Evolutionary conservation across 2,888 invertebrate species (phyloP).

Genomic region (Athripsodes cinereus): DNA sequence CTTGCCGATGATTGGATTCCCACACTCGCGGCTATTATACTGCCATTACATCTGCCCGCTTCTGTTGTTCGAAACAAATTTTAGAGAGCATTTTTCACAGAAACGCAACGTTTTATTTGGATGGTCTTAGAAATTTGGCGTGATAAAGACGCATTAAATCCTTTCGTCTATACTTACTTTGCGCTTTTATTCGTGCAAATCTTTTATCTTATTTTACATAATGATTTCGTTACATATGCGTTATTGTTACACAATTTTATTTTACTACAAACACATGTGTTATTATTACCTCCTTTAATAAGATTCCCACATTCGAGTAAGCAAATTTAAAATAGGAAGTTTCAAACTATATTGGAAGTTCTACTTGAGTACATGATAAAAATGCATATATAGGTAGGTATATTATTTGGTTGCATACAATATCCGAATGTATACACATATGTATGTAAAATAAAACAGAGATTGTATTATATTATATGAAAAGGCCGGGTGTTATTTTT

Average conservation of each 20-base stretch:
- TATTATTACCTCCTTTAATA: too few relatives aligned
- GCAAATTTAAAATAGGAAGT: too few relatives aligned
- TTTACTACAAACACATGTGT: too few relatives aligned
- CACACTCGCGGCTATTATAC: constrained; percentile 26
- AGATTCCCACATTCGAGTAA: too few relatives aligned
- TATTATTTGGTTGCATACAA: too few relatives aligned
- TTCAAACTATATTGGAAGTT: too few relatives aligned
- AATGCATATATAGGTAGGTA: too few relatives aligned
- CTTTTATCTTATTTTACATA: constrained; percentile 21
- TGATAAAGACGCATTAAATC: constrained; percentile 27
- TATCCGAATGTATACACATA: neutral
- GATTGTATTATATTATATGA: constrained; percentile 11
- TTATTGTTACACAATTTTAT: too few relatives aligned
- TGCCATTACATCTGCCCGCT: constrained; percentile 23
- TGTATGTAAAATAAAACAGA: constrained; percentile 12
- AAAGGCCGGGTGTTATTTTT: constrained; percentile 18
- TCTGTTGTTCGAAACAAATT: constrained; percentile 27
- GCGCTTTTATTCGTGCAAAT: constrained; percentile 26
- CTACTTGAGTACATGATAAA: too few relatives aligned
- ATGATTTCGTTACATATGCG: too few relatives aligned
- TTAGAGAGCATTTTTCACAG: constrained; percentile 21
- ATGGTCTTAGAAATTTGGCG: constrained; percentile 21
- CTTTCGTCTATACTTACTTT: constrained; percentile 19
- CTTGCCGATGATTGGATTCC: constrained; percentile 16
- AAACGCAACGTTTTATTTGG: constrained; percentile 22